These are phyloP conservation scores for Mechanitis messenoides DNA, from an alignment of 2,888 invertebrate species.

Conservation along the genomic window DNA sequence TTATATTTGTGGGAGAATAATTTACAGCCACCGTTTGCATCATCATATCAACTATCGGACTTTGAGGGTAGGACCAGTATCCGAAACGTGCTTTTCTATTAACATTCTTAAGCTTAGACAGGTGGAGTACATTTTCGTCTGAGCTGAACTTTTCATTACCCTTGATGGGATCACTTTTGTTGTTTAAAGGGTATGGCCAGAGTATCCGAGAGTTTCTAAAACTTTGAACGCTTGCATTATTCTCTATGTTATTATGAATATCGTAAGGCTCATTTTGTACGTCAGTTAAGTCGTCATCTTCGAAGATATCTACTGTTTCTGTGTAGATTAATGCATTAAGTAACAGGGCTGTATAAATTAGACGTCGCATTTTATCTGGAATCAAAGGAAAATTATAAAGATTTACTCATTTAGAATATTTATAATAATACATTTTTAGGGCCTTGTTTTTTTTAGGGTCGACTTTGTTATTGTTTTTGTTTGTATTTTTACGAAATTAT, in stretches of 20 bases:
- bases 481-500: too few relatives aligned
- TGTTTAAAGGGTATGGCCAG: slow-evolving; percentile 51
- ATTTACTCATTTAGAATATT: too few relatives aligned
- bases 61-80: slow-evolving; percentile 54
- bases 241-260: slow-evolving; percentile 27
- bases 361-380: slow-evolving; percentile 45
- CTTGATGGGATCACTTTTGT: slow-evolving; percentile 32
- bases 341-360: slow-evolving; percentile 27
- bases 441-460: too few relatives aligned
- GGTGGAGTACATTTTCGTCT: slow-evolving; percentile 17
- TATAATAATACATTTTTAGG: too few relatives aligned
- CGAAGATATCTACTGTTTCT: slow-evolving; percentile 35
- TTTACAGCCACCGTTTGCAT: slow-evolving; percentile 50
- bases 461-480: too few relatives aligned
- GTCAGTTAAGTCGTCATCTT: slow-evolving; percentile 41
- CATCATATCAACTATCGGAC: slow-evolving; percentile 60
- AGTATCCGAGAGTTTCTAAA: slow-evolving; percentile 45
- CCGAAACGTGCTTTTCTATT: slow-evolving; percentile 40
- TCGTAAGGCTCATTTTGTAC: slow-evolving; percentile 39
- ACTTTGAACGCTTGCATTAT: slow-evolving; percentile 25
- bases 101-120: slow-evolving; percentile 22
- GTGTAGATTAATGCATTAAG: slow-evolving; percentile 14
- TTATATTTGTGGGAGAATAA: slow-evolving; percentile 46
- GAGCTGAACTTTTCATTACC: slow-evolving; percentile 18
- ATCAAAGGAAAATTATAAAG: slow-evolving; percentile 6